Evolutionary conservation across 2,113 vertebrate genomes (phyloP), one percentile per base, ranked within the genome.

Genomic region (Etia nguti): DNA sequence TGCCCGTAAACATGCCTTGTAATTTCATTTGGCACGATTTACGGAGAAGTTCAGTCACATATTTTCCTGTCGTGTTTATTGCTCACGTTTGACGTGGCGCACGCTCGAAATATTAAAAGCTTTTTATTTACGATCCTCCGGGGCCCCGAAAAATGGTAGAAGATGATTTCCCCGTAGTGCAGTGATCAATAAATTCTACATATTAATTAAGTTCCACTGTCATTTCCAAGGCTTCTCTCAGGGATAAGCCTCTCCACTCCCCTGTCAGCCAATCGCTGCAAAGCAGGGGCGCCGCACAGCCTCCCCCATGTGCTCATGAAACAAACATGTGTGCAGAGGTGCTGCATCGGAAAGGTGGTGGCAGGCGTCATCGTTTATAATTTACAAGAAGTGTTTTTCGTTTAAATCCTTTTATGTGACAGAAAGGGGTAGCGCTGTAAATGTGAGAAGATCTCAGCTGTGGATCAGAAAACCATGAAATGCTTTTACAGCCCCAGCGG

Each of bases 161-260:
- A 95, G 79, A 89, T 95, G 83, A 93, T 96, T 95, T 96, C 93
- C 94, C 93, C 43, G 84, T 84, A 93, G 91, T 87, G 90, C 92
- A 83, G 80, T 92, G 91, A 96, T 96, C 95, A 94, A 96, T 96
- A 95, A 94, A 95, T 96, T 95, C 92, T 91, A 92, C 93, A 82
- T 91, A 96, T 94, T 94, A 95, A 96, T 96, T 96, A 95, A 95
- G 90, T 94, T 93, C 80, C 20, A 6, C 91, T 95, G 91, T 95
- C 92, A 95, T 60, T 86, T 77, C 91, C 90, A 89, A 95, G 92
- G 93, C 90, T 52, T 93, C 89, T 93, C 36, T 56, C 59, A 55
- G 84, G 92, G 68, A 82, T 84, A 79, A 81, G 50, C 29, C 70
- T 46, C 57, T 84, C 50, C 79, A 86, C n/a, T 68, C 43, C 87